phyloP scores from a whole-genome alignment of 2,113 vertebrate species.

The Formicarius rufipectus region DNA sequence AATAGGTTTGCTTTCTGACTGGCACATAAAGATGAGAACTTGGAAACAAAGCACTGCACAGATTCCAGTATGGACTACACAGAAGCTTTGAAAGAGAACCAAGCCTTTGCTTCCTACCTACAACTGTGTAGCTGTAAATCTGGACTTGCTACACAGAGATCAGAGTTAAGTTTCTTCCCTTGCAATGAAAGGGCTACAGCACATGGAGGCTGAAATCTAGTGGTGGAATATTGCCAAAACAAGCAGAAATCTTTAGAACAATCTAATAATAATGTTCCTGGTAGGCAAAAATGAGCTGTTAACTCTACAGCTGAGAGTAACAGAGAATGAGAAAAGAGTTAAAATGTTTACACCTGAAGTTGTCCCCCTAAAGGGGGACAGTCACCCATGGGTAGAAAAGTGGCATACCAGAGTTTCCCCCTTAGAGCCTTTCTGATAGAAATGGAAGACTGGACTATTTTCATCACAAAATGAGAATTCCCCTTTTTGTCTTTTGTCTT shows the following conservation, averaged over 20 bases:
- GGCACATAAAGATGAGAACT: neutral
- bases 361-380: neutral
- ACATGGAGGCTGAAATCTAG: neutral
- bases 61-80: neutral
- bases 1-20: neutral
- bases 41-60: neutral
- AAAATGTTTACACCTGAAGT: neutral
- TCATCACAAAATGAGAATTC: neutral
- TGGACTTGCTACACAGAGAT: neutral
- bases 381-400: neutral
- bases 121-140: neutral
- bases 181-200: neutral
- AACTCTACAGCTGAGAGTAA: neutral
- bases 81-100: neutral
- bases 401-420: neutral
- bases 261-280: neutral
- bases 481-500: neutral
- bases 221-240: accelerated
- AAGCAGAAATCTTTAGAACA: neutral
- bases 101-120: neutral
- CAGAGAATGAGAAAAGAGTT: neutral
- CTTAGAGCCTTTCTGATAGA: neutral
- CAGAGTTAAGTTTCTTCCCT: neutral
- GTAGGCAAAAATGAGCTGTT: neutral
- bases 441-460: neutral